These are phyloP conservation scores for Caranx melampygus DNA, from an alignment of 2,113 vertebrate genomes.

Conservation along the genomic window DNA sequence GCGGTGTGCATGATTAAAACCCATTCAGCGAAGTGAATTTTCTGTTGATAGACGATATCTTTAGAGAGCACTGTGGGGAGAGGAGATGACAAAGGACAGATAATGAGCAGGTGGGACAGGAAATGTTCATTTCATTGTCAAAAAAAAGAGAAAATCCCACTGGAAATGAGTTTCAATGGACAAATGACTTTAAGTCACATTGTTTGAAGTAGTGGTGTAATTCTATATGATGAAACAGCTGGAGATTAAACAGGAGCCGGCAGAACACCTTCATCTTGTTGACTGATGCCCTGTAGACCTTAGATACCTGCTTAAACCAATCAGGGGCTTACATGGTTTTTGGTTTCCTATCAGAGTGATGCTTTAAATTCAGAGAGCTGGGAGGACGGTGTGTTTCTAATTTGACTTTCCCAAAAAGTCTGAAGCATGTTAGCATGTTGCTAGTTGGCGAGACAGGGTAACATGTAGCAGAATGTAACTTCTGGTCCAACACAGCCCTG, in stretches of 20 bases:
- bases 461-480: too few species aligned
- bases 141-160: slow-evolving; percentile 7
- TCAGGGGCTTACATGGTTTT: too few species aligned
- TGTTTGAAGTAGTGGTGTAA: slow-evolving; percentile 1
- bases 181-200: slow-evolving; percentile 18
- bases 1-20: slow-evolving; percentile 24
- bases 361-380: not conserved
- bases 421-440: too few species aligned
- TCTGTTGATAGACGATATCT: slow-evolving; percentile 3
- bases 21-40: slow-evolving; percentile 1
- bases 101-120: not conserved
- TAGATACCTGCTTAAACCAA: not conserved
- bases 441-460: too few species aligned
- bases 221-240: slow-evolving; percentile 7
- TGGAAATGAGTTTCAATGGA: slow-evolving; percentile 3
- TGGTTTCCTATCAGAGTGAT: not conserved
- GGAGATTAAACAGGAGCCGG: not conserved
- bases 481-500: too few species aligned
- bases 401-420: not conserved
- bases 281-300: not conserved
- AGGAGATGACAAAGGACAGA: not conserved
- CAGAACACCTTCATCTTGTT: not conserved
- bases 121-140: slow-evolving; percentile 21
- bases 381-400: too few species aligned
- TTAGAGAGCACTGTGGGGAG: not conserved